These are phyloP conservation scores for Haliaeetus leucogaster DNA, from an alignment of 2,113 vertebrate species.

Conservation along the genomic window DNA sequence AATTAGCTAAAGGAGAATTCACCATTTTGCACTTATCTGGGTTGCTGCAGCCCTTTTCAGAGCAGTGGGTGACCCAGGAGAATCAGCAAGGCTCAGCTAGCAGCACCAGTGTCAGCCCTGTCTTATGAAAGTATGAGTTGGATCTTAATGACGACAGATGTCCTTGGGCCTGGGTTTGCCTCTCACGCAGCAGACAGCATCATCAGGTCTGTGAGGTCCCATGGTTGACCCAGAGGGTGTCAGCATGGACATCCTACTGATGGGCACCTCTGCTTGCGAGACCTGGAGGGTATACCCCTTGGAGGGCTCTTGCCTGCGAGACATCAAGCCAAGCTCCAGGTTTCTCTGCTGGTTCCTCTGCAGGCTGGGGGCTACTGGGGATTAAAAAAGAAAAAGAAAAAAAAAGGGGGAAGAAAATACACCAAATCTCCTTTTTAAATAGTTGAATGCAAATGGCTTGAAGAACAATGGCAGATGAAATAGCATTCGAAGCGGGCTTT, in stretches of 20 bases:
- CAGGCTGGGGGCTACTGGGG: background rate
- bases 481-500: slow-evolving; percentile 36
- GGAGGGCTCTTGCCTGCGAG: background rate
- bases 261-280: background rate
- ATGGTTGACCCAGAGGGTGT: background rate
- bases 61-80: background rate
- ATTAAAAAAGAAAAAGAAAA: background rate
- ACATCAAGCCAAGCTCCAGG: background rate
- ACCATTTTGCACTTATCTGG: background rate
- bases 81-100: background rate
- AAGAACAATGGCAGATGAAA: slow-evolving; percentile 63
- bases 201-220: background rate
- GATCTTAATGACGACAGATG: background rate
- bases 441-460: slow-evolving; percentile 56
- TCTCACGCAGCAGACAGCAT: background rate
- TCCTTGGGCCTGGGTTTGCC: background rate
- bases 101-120: background rate
- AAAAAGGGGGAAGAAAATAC: background rate
- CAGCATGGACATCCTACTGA: background rate
- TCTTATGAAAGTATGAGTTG: background rate
- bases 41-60: background rate
- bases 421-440: slow-evolving; percentile 50
- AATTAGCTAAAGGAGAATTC: background rate
- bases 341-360: background rate
- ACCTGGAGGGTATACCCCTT: fast-evolving